These are phyloP conservation scores for Ichneumoninae sp. DNA, from an alignment of 2,888 invertebrate species.

Conservation along the genomic window DNA sequence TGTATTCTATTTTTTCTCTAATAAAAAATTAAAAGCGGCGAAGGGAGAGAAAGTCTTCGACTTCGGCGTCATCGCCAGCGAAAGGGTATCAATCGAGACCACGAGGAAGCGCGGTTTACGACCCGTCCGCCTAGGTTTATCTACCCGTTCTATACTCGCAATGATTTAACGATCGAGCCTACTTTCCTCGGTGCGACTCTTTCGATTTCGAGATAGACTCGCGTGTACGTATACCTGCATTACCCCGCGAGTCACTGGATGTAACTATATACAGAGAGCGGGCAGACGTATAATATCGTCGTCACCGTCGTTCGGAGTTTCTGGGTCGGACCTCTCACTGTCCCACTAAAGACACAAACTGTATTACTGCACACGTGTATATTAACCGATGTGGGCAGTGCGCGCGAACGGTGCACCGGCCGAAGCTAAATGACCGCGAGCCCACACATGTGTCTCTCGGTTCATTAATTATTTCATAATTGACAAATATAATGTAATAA, in stretches of 20 bases:
- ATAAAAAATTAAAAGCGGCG: not conserved
- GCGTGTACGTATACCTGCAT: conserved; percentile 1
- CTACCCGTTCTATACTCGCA: not conserved
- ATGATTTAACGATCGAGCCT: conserved; percentile 50
- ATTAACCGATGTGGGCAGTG: conserved; percentile 30
- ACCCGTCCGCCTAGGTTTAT: not conserved
- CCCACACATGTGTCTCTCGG: conserved; percentile 24
- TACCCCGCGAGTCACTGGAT: conserved; percentile 18
- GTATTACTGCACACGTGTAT: conserved; percentile 30
- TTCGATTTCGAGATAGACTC: conserved; percentile 69
- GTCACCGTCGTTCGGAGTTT: conserved; percentile 50
- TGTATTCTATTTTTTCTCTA: not conserved
- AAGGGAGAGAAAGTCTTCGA: not conserved
- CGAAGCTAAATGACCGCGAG: conserved; percentile 70
- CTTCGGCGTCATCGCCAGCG: not conserved
- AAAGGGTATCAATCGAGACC: not conserved
- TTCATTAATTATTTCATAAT: not conserved
- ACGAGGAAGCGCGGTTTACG: not conserved
- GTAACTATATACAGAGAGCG: conserved; percentile 30
- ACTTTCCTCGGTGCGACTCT: conserved; percentile 71
- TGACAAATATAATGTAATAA: not conserved
- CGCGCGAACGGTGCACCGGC: not conserved
- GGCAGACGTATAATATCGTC: conserved; percentile 60
- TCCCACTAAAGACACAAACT: conserved; percentile 66
- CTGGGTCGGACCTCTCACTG: conserved; percentile 77